Percentiles rank a stretch among this genome's conserved stretches.
Conservation (phyloP, 2,113 vertebrate genomes). For the Raphicerus campestris region DNA sequence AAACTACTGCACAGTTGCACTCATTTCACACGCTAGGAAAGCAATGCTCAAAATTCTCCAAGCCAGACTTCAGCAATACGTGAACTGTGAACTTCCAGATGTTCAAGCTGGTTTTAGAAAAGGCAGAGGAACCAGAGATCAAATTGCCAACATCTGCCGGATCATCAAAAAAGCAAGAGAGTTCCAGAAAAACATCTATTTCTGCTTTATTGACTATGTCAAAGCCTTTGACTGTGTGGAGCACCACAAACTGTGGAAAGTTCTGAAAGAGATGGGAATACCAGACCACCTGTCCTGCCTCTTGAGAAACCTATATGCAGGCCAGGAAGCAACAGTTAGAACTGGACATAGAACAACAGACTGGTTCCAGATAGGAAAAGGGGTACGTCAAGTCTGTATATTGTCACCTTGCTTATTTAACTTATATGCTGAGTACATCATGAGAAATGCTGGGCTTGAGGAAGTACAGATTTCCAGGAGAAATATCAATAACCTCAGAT, state of each 20-base stretch:
- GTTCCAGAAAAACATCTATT: not conserved
- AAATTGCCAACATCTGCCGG: not conserved
- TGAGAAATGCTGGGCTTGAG: not conserved
- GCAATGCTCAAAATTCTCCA: not conserved
- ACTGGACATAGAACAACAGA: not conserved
- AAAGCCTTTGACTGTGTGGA: not conserved
- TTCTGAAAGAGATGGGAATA: too few relatives aligned
- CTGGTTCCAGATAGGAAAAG: not conserved
- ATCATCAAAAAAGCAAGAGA: fast-evolving
- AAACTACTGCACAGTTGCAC: not conserved
- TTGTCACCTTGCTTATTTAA: not conserved
- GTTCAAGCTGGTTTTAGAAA: not conserved
- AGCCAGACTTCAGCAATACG: not conserved
- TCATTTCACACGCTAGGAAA: not conserved
- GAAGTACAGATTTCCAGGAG: not conserved
- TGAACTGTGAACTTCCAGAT: not conserved
- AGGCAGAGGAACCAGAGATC: not conserved
- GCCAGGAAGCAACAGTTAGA: not conserved
- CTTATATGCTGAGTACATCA: not conserved
- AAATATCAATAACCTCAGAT: not conserved
- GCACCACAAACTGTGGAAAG: too few relatives aligned
- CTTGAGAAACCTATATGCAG: not conserved
- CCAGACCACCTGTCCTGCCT: not conserved
- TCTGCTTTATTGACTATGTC: not conserved
- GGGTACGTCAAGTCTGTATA: not conserved